Percentiles rank a stretch among this genome's conserved stretches.
Conservation (phyloP, 1,140 invertebrate genomes). For the Trichomalopsis sarcophagae region DNA sequence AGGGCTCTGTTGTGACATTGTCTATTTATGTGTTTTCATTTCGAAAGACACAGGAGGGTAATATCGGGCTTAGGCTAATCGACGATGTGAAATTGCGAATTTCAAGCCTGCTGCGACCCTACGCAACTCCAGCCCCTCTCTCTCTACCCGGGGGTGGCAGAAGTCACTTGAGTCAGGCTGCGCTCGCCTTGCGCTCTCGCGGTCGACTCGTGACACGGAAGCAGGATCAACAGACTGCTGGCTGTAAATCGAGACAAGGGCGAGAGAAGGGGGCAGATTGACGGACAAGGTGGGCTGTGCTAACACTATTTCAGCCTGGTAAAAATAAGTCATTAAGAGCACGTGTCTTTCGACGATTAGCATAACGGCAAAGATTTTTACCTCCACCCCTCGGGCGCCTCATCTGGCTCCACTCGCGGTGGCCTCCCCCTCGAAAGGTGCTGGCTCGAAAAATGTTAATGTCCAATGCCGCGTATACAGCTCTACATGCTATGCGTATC, state of each 20-base stretch:
- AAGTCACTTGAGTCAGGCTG: neutral
- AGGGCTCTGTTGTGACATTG: neutral
- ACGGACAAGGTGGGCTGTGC: neutral
- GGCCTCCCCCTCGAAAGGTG: neutral
- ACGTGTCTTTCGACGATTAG: conserved; percentile 66
- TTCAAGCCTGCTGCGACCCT: conserved; percentile 12
- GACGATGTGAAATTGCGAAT: conserved; percentile 12
- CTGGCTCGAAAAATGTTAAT: conserved; percentile 62
- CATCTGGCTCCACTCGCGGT: neutral
- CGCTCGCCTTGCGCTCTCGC: neutral
- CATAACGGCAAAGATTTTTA: conserved; percentile 63
- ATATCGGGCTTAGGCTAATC: conserved; percentile 8
- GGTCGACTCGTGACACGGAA: neutral
- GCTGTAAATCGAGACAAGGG: neutral
- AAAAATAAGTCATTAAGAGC: conserved; percentile 66
- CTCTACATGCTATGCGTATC: conserved; percentile 8
- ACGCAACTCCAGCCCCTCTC: neutral
- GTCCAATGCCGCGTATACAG: conserved; percentile 32
- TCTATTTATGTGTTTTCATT: conserved; percentile 24
- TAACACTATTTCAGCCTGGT: conserved; percentile 56
- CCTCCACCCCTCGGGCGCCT: conserved; percentile 22
- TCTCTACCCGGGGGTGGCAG: neutral
- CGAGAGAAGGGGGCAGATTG: neutral
- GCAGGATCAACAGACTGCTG: neutral
- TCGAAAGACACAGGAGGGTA: neutral